phyloP scores from a whole-genome alignment of 2,113 vertebrate species.

The Deroptyus accipitrinus region DNA sequence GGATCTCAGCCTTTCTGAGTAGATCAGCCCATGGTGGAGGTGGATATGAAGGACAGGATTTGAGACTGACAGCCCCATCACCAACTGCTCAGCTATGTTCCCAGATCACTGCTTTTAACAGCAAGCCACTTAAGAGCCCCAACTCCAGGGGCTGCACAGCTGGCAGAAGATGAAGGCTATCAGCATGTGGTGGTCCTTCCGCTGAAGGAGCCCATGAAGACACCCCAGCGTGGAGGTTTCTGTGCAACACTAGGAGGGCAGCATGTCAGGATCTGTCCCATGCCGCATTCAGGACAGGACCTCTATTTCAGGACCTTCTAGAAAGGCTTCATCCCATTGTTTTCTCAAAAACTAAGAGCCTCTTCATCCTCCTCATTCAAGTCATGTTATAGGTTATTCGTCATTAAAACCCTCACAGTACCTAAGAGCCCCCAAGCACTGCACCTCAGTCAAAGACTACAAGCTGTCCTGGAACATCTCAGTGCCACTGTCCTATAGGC shows the following conservation, averaged over 20 bases:
- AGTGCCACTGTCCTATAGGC: not conserved
- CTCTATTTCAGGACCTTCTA: not conserved
- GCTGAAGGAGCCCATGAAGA: not conserved
- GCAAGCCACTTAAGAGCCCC: not conserved
- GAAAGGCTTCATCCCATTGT: not conserved
- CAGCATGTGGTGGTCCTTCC: accelerated
- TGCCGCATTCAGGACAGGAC: not conserved
- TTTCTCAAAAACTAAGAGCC: not conserved
- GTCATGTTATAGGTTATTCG: not conserved
- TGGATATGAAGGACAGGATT: not conserved
- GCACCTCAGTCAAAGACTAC: not conserved
- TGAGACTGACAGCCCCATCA: not conserved
- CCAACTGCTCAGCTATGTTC: not conserved
- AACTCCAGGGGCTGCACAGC: not conserved
- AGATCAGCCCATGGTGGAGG: not conserved
- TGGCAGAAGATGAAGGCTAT: not conserved
- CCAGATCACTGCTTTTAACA: not conserved
- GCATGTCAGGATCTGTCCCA: not conserved
- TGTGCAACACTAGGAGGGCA: not conserved
- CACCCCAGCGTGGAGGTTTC: not conserved
- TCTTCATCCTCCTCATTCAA: not conserved
- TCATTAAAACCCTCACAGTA: not conserved
- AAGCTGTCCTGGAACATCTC: not conserved
- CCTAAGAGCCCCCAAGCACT: not conserved
- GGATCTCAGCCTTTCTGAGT: not conserved